These are phyloP conservation scores for Hemibagrus wyckioides DNA, from an alignment of 2,113 vertebrate species.

Conservation along the genomic window DNA sequence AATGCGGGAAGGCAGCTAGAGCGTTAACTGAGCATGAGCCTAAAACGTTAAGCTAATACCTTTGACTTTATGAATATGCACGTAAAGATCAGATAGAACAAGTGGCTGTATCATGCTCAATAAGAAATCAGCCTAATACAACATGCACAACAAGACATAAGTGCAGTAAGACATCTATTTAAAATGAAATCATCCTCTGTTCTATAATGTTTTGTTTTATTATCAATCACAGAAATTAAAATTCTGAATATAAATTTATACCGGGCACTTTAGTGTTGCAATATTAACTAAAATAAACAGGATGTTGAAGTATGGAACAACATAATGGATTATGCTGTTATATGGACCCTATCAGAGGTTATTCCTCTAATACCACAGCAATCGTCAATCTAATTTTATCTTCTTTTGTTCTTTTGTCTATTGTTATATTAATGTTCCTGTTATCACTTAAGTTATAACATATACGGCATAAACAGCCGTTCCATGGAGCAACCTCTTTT, in stretches of 20 bases:
- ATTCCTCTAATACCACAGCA: not conserved
- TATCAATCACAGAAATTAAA: constrained; percentile 12
- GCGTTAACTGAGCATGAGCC: constrained; percentile 25
- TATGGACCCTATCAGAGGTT: not conserved
- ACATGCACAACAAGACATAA: not conserved
- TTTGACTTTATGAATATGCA: constrained; percentile 38
- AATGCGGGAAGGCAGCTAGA: not conserved
- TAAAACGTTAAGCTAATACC: constrained; percentile 30
- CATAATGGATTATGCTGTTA: not conserved
- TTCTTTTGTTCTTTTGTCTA: not conserved
- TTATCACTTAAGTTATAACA: not conserved
- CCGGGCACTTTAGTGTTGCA: not conserved
- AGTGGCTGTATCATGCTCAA: constrained; percentile 20
- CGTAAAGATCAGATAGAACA: constrained; percentile 27
- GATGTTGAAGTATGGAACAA: not conserved
- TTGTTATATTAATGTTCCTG: not conserved
- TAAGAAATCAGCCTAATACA: not conserved
- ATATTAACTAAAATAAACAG: not conserved
- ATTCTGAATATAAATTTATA: not conserved
- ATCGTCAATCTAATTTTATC: not conserved
- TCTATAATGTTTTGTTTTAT: too few relatives aligned
- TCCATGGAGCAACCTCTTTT: not conserved
- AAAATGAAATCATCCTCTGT: not conserved
- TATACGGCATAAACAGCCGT: not conserved
- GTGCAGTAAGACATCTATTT: not conserved